A percentile compares a stretch with the other conserved stretches of the same genome.
These are phyloP conservation scores for Sebastes trivittatus DNA, from an alignment of 2,797 vertebrate genomes.

Conservation along the genomic window DNA sequence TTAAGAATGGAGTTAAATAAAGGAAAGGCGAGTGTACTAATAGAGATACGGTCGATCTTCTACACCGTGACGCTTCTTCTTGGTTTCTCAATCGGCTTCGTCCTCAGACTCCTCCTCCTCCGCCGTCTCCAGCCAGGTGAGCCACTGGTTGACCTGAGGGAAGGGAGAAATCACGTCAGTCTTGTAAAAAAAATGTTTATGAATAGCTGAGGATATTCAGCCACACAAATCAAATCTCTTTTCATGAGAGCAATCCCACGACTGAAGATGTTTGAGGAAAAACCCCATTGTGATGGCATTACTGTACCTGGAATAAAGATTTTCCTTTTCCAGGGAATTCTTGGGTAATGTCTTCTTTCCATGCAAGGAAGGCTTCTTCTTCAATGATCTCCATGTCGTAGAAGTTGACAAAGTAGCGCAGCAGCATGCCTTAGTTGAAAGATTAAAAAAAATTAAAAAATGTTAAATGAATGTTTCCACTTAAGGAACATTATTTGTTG, in stretches of 20 bases:
- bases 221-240: neutral
- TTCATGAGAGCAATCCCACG: neutral
- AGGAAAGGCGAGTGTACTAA: slow-evolving; percentile 75
- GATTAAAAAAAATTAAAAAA: neutral
- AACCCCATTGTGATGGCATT: too few species aligned
- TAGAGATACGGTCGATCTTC: slow-evolving; percentile 83
- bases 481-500: neutral
- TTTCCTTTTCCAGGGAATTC: slow-evolving; percentile 99
- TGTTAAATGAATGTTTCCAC: neutral
- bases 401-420: slow-evolving; percentile 98
- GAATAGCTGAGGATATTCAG: neutral
- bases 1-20: slow-evolving; percentile 71
- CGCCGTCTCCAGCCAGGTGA: slow-evolving; percentile 98
- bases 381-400: slow-evolving; percentile 99
- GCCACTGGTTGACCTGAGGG: slow-evolving; percentile 96
- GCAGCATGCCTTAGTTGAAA: slow-evolving; percentile 89
- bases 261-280: neutral
- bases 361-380: slow-evolving; percentile 98
- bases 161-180: neutral
- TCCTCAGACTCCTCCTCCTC: slow-evolving; percentile 99
- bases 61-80: slow-evolving; percentile 84
- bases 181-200: neutral
- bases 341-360: slow-evolving; percentile 99
- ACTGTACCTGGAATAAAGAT: slow-evolving; percentile 96
- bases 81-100: slow-evolving; percentile 92